phyloP scores from a whole-genome alignment of 2,888 invertebrate species.

The Antheraea yamamai region DNA sequence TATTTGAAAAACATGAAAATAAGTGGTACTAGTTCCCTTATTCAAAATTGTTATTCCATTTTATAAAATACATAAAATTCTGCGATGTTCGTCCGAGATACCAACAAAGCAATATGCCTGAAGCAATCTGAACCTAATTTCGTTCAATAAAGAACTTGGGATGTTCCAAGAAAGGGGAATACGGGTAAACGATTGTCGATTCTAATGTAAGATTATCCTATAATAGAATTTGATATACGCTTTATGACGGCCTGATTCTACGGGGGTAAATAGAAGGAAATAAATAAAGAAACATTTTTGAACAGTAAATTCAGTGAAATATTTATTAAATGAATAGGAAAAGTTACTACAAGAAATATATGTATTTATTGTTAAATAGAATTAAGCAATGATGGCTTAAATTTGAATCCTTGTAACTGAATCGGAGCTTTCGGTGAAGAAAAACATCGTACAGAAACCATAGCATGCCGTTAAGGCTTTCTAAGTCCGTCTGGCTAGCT shows the following conservation, averaged over 20 bases:
- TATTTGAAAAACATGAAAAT: background rate
- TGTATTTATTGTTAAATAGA: too few relatives aligned
- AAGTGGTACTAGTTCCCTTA: background rate
- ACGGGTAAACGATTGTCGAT: conserved; percentile 7
- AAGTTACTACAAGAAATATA: background rate
- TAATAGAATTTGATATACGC: conserved; percentile 3
- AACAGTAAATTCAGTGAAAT: background rate
- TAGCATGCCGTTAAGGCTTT: too few relatives aligned
- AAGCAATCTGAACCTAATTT: conserved; percentile 9
- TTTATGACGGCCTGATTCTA: background rate
- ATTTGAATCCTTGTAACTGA: too few relatives aligned
- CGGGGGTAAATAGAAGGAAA: background rate
- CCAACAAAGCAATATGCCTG: conserved; percentile 7
- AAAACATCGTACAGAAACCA: too few relatives aligned
- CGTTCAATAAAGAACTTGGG: background rate
- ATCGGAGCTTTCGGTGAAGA: too few relatives aligned
- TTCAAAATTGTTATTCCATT: background rate
- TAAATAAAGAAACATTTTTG: background rate
- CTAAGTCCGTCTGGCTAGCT: too few relatives aligned
- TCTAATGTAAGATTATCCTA: background rate
- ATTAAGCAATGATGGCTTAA: too few relatives aligned
- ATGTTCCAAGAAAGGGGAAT: conserved; percentile 2
- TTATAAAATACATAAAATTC: background rate
- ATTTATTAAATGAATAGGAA: background rate
- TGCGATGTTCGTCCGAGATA: background rate